Evolutionary conservation across 2,888 invertebrate species (phyloP).

Genomic region (Archaeoteleia sp.): DNA sequence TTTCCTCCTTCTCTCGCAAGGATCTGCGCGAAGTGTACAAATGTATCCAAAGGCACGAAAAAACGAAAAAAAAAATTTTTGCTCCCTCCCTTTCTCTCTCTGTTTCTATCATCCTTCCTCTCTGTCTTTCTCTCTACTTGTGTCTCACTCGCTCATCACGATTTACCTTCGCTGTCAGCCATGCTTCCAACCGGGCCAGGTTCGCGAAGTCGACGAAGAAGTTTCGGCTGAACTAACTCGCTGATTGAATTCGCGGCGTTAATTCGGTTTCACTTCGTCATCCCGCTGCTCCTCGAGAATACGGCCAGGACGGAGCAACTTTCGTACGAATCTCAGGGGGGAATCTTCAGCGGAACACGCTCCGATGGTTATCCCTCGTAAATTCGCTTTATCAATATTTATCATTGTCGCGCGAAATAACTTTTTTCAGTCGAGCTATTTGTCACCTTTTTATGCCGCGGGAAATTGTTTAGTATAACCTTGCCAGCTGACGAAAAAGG

Average conservation of each 20-base stretch:
- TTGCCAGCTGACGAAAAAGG: too few species aligned
- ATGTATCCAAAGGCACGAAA: slow-evolving; percentile 25
- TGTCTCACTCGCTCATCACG: slow-evolving; percentile 15
- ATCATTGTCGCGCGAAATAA: not conserved
- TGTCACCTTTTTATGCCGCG: too few species aligned
- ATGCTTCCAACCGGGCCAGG: slow-evolving; percentile 28
- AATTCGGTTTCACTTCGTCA: slow-evolving; percentile 55
- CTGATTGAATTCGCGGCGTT: slow-evolving; percentile 58
- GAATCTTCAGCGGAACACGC: slow-evolving; percentile 47
- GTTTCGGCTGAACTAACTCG: slow-evolving; percentile 47
- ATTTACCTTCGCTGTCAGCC: slow-evolving; percentile 46
- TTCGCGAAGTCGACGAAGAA: slow-evolving; percentile 39
- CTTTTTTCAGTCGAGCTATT: too few species aligned
- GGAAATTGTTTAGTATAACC: too few species aligned
- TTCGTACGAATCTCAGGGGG: slow-evolving; percentile 16
- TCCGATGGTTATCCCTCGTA: slow-evolving; percentile 30
- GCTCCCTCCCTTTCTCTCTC: slow-evolving; percentile 7
- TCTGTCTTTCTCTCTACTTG: slow-evolving; percentile 4
- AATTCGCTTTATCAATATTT: slow-evolving; percentile 27
- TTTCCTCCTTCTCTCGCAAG: slow-evolving; percentile 18
- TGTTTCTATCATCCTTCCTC: too few species aligned
- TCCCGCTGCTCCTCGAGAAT: slow-evolving; percentile 43
- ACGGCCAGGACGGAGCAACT: slow-evolving; percentile 21
- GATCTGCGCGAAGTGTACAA: slow-evolving; percentile 26
- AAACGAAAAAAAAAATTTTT: not conserved